Evolutionary conservation across 1,140 invertebrate species (phyloP).

Genomic region (Metopolophium dirhodum): DNA sequence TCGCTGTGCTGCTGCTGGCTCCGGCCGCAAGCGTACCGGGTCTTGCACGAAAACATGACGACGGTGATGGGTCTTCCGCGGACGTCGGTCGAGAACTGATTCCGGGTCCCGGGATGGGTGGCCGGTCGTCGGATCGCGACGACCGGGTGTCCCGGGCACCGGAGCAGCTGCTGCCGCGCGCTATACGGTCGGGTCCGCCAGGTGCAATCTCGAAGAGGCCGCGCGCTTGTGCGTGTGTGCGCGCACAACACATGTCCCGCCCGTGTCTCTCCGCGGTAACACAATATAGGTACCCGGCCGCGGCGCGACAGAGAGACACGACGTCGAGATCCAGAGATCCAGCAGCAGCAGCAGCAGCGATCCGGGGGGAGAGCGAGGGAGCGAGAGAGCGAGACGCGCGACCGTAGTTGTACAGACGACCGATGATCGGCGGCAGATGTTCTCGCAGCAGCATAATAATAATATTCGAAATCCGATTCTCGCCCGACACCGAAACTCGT

Average conservation of each 20-base stretch:
- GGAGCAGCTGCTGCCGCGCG: conserved; percentile 23
- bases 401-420: background rate
- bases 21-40: conserved; percentile 41
- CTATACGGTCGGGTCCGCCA: conserved; percentile 37
- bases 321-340: background rate
- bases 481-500: background rate
- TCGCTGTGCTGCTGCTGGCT: conserved; percentile 29
- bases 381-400: background rate
- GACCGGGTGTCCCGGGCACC: conserved; percentile 47
- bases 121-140: background rate
- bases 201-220: conserved; percentile 40
- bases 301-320: background rate
- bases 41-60: conserved; percentile 50
- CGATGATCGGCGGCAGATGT: background rate
- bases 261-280: background rate
- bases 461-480: conserved; percentile 15
- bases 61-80: conserved; percentile 11
- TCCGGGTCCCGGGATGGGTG: background rate
- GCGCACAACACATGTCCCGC: conserved; percentile 39
- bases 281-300: background rate
- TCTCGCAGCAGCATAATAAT: background rate
- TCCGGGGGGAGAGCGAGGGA: background rate
- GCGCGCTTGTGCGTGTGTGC: conserved; percentile 14
- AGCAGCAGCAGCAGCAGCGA: background rate
- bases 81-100: conserved; percentile 34